A percentile compares a stretch with the other conserved stretches of the same genome.
Conservation (phyloP, 2,113 vertebrate species). For the Pygoscelis adeliae region DNA sequence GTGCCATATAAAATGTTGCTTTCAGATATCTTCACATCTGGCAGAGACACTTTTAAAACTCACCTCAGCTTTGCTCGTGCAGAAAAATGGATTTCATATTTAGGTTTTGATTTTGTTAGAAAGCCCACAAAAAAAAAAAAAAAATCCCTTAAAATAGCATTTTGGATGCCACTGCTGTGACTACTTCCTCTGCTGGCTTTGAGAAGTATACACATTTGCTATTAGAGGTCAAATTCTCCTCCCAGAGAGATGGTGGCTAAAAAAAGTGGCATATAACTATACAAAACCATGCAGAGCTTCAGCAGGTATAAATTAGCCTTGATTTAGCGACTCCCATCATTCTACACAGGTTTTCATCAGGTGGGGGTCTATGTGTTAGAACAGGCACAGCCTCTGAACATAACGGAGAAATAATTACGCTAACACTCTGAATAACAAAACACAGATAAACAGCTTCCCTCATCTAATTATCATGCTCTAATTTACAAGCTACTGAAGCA, state of each 20-base stretch:
- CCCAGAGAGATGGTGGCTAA: background rate
- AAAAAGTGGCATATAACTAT: background rate
- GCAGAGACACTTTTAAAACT: background rate
- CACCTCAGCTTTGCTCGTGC: background rate
- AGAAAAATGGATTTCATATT: background rate
- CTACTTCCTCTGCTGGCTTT: background rate
- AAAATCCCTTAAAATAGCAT: background rate
- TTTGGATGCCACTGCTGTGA: background rate
- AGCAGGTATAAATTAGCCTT: background rate
- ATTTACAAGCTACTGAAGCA: slow-evolving; percentile 52
- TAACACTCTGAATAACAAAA: background rate
- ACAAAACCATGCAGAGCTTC: background rate
- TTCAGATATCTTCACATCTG: background rate
- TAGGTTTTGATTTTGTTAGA: background rate
- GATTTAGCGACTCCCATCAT: background rate
- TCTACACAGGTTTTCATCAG: background rate
- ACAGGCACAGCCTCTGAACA: background rate
- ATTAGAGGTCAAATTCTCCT: background rate
- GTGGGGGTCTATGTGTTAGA: background rate
- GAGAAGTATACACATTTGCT: background rate
- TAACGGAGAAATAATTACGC: background rate
- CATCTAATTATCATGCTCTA: slow-evolving; percentile 23
- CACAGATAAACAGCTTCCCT: slow-evolving; percentile 31
- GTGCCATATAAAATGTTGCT: background rate
- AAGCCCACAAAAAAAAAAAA: background rate